Conservation (phyloP, 1,140 invertebrate species). For the Saccostrea cuccullata region DNA sequence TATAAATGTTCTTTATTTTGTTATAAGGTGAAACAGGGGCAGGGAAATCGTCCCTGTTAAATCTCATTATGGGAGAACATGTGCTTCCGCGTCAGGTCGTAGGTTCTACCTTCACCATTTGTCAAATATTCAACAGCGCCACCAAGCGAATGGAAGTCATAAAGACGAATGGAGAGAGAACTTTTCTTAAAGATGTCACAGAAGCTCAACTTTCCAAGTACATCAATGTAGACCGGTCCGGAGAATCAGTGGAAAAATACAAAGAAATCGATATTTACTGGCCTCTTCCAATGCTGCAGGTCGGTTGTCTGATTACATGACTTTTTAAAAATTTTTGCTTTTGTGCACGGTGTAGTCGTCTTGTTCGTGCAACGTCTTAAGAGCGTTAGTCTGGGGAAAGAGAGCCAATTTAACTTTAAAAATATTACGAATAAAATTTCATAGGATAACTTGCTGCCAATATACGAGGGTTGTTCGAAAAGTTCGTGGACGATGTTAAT, state of each 20-base stretch:
- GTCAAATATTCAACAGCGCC: constrained; percentile 57
- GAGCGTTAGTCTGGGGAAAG: too few species aligned
- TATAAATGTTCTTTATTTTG: too few species aligned
- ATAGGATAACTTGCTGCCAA: too few species aligned
- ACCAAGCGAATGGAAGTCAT: constrained; percentile 15
- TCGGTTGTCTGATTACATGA: not conserved
- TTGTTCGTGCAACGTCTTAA: too few species aligned
- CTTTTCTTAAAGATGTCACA: not conserved
- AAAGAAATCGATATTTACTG: constrained; percentile 60
- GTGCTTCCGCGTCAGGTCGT: constrained; percentile 62
- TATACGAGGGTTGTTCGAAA: too few species aligned
- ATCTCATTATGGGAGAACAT: constrained; percentile 61
- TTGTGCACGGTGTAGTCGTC: too few species aligned
- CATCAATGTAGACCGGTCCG: constrained; percentile 26
- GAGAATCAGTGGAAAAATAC: constrained; percentile 29
- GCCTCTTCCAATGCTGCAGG: constrained; percentile 61
- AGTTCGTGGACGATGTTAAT: too few species aligned
- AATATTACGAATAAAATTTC: too few species aligned
- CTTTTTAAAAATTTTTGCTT: too few species aligned
- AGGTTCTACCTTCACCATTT: constrained; percentile 62
- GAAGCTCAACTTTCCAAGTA: constrained; percentile 21
- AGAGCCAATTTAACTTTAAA: too few species aligned
- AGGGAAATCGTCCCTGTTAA: constrained; percentile 64
- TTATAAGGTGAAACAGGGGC: constrained; percentile 64
- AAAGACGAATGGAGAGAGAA: constrained; percentile 13